These are phyloP conservation scores for Orthosia gracilis DNA, from an alignment of 2,888 invertebrate genomes.

Conservation along the genomic window DNA sequence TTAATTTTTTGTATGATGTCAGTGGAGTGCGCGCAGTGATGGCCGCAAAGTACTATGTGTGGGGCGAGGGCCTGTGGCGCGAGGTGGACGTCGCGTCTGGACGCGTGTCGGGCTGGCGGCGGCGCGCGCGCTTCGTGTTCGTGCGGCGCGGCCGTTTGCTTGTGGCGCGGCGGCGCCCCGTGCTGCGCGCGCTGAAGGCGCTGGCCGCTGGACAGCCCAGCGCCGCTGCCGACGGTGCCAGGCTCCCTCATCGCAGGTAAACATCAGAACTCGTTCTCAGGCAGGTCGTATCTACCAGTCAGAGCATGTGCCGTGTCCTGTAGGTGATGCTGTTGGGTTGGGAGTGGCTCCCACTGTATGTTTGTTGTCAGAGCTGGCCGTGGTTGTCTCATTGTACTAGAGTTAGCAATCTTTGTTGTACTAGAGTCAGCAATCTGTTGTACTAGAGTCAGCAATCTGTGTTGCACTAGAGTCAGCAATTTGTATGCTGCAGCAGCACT, in stretches of 20 bases:
- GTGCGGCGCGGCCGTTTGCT: constrained; percentile 66
- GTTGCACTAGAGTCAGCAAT: too few relatives aligned
- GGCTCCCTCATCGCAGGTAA: constrained; percentile 67
- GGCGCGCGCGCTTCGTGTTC: constrained; percentile 67
- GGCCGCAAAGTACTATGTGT: constrained; percentile 67
- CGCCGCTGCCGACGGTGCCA: constrained; percentile 65
- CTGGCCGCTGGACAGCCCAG: constrained; percentile 63
- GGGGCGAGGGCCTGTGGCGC: constrained; percentile 74
- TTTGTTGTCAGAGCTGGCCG: too few relatives aligned
- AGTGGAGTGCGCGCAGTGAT: constrained; percentile 21
- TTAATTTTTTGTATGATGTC: not conserved
- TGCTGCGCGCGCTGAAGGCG: constrained; percentile 71
- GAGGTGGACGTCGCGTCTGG: constrained; percentile 67
- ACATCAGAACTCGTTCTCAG: not conserved
- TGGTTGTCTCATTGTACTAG: too few relatives aligned
- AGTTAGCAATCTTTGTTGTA: too few relatives aligned
- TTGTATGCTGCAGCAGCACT: too few relatives aligned
- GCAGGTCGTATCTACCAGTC: not conserved
- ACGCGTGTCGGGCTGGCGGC: constrained; percentile 68
- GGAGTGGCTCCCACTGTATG: too few relatives aligned
- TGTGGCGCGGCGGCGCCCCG: constrained; percentile 61
- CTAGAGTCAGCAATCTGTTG: too few relatives aligned
- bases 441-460: too few relatives aligned
- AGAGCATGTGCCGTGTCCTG: not conserved
- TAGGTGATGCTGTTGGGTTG: too few relatives aligned